These are phyloP conservation scores for Acholoe squamosa DNA, from an alignment of 2,888 invertebrate genomes.

Conservation along the genomic window DNA sequence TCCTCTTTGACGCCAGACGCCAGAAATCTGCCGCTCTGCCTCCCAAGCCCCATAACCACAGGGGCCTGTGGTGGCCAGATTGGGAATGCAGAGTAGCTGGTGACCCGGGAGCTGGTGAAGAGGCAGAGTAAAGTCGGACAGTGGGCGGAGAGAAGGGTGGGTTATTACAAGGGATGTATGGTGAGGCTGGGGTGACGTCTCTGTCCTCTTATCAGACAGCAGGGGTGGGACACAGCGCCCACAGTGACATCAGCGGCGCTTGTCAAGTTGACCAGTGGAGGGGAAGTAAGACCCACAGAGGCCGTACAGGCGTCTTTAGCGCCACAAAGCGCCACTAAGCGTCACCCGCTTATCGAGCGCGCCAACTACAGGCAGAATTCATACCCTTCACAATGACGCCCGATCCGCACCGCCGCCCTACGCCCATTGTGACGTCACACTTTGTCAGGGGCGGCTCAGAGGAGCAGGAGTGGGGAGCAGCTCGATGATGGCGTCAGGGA, in stretches of 20 bases:
- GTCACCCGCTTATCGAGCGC: slow-evolving; percentile 41
- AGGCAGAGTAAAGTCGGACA: not conserved
- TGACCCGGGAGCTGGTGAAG: not conserved
- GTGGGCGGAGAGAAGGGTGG: too few relatives aligned
- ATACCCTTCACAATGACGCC: slow-evolving; percentile 13
- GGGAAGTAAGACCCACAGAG: slow-evolving; percentile 51
- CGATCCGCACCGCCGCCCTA: not conserved
- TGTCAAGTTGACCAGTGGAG: slow-evolving; percentile 12
- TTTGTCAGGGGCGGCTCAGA: not conserved
- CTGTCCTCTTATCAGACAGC: slow-evolving; percentile 20
- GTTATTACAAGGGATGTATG: not conserved
- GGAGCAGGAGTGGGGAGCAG: not conserved
- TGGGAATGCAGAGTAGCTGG: not conserved
- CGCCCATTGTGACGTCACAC: slow-evolving; percentile 24
- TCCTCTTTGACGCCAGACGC: slow-evolving; percentile 50
- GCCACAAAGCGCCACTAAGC: slow-evolving; percentile 39
- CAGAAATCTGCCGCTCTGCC: slow-evolving; percentile 36
- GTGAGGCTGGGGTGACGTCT: not conserved
- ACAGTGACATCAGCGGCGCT: slow-evolving; percentile 46
- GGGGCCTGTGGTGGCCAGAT: not conserved
- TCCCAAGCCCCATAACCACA: not conserved
- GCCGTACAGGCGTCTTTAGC: slow-evolving; percentile 15
- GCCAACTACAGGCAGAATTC: slow-evolving; percentile 37
- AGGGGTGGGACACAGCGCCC: not conserved
- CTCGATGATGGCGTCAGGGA: not conserved